phyloP scores from a whole-genome alignment of 2,888 invertebrate species.

The Galeopsomyia nigrocyanea region DNA sequence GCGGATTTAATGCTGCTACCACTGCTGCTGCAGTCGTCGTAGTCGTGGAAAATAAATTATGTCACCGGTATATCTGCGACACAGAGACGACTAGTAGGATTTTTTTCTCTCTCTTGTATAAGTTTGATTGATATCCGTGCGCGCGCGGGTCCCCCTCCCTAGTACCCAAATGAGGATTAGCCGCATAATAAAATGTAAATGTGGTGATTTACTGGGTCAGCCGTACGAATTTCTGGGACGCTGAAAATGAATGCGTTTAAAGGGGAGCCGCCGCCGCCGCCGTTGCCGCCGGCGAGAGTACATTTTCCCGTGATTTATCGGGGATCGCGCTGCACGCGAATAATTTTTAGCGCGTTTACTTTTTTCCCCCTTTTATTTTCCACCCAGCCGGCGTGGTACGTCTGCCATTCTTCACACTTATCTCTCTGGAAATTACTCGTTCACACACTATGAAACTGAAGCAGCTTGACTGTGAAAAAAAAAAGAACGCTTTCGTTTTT shows the following conservation, averaged over 20 bases:
- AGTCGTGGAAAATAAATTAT: too few relatives aligned
- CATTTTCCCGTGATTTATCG: constrained; percentile 32
- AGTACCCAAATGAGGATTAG: constrained; percentile 14
- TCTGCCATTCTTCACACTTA: constrained; percentile 11
- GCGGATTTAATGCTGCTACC: neutral
- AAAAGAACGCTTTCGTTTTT: too few relatives aligned
- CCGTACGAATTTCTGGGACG: constrained; percentile 9
- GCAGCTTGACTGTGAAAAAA: too few relatives aligned
- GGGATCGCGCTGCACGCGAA: neutral
- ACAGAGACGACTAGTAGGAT: too few relatives aligned
- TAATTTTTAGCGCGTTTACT: constrained; percentile 13
- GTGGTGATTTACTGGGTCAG: constrained; percentile 28
- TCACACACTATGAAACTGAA: too few relatives aligned
- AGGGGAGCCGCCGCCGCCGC: too few relatives aligned
- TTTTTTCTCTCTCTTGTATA: neutral
- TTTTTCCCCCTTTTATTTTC: neutral
- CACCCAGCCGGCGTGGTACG: neutral
- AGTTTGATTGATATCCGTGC: neutral
- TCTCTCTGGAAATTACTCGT: constrained; percentile 12
- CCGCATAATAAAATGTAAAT: constrained; percentile 18
- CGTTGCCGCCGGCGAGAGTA: neutral
- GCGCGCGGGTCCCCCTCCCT: too few relatives aligned
- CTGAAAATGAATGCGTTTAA: constrained; percentile 14
- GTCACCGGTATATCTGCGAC: too few relatives aligned
- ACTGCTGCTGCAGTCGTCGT: too few relatives aligned